Base-by-base conservation (phyloP, 2,113 vertebrate species). In the Semnornis frantzii region DNA sequence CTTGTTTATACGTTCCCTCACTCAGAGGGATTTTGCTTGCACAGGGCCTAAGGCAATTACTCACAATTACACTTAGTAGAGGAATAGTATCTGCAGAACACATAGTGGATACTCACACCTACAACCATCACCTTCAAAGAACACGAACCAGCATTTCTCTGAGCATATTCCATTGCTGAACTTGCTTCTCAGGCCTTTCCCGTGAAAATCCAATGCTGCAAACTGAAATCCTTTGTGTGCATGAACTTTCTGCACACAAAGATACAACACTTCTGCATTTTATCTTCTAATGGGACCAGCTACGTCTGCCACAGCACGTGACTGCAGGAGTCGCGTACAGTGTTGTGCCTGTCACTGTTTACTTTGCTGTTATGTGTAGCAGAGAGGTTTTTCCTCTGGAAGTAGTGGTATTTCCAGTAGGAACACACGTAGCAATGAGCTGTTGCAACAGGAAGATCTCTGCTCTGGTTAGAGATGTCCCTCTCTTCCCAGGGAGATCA, bases 291-390 rank as follows among this genome's bases (percentile, higher is more conserved):
- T 1, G 7, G 12, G 19, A 82, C 39, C 10, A n/a, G 33, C 31
- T 20, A 24, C 0, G 3, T 10, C 27, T 1, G 3, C 46, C n/a
- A 48, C 27, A 24, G 30, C 4, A 84, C 21, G 7, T 2, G 10
- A 82, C 2, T 3, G 1, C 4, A 50, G 27, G 21, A 73, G 33
- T 63, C 28, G 14, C 0, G 4, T 11, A 33, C 15, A 7, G 33
- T 3, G 5, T 8, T 37, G 33, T 10, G 19, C 65, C 91, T 14
- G 28, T 52, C 80, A 37, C 42, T 28, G 24, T 50, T 60, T n/a
- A 44, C 46, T 85, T 48, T 46, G 46, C 27, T 57, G 46, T 79
- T 39, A 48, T 60, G 63, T 60, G 33, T 14, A 31, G 42, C 7
- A 9, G 27, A 63, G 48, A 89, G 10, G 23, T 55, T 66, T n/a